Percentiles rank a stretch among this genome's conserved stretches.
phyloP scores from a whole-genome alignment of 1,140 invertebrate genomes.

The Agrypnia vestita region DNA sequence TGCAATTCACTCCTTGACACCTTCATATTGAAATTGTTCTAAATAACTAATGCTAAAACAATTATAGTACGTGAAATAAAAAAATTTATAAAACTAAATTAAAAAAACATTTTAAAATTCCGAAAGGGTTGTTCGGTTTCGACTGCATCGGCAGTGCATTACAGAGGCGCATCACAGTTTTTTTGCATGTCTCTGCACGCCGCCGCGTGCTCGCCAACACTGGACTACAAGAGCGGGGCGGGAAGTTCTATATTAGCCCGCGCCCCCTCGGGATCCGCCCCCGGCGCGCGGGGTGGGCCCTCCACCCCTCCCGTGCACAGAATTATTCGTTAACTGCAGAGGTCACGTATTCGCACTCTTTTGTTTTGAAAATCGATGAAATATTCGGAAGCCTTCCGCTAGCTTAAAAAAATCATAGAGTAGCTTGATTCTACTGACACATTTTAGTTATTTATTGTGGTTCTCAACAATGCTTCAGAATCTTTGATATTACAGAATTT shows the following conservation, averaged over 20 bases:
- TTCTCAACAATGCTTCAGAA: no score
- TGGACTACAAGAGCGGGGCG: constrained; percentile 23
- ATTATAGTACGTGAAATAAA: no score
- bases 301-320: not conserved
- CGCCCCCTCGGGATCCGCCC: constrained; percentile 35
- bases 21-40: no score
- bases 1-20: no score
- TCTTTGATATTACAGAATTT: no score
- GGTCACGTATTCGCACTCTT: constrained; percentile 31
- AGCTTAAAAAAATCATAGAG: not conserved
- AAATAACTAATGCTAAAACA: no score
- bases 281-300: not conserved
- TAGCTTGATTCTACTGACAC: no score
- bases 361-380: constrained; percentile 21
- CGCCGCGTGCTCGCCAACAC: constrained; percentile 9
- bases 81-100: not conserved
- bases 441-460: no score
- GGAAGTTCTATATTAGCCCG: constrained; percentile 57
- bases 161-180: no score
- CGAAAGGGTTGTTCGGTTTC: not conserved
- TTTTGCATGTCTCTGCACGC: no score
- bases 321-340: constrained; percentile 38
- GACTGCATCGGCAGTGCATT: not conserved
- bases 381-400: not conserved
- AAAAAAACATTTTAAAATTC: constrained; percentile 7